These are phyloP conservation scores for Gobionotothen gibberifrons DNA, from an alignment of 2,797 vertebrate genomes.

Conservation along the genomic window DNA sequence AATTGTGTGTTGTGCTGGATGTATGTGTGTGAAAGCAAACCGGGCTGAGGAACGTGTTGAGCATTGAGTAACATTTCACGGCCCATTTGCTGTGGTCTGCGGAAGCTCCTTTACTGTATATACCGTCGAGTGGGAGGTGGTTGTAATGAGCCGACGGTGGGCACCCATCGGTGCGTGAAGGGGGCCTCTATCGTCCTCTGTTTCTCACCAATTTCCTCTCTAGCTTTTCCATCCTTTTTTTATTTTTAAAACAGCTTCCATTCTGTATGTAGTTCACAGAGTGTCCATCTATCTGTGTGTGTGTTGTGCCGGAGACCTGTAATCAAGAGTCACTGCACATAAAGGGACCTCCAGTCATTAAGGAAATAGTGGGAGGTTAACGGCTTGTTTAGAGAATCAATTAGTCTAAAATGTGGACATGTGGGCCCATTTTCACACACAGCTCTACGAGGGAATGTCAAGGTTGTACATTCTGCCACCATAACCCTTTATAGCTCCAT, in stretches of 20 bases:
- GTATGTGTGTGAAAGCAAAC: conserved; percentile 41
- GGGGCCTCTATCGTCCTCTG: conserved; percentile 49
- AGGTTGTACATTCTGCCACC: conserved; percentile 46
- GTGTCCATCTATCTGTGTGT: background rate
- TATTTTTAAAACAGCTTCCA: background rate
- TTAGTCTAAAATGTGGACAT: conserved; percentile 75
- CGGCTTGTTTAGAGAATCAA: conserved; percentile 77
- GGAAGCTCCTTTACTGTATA: conserved; percentile 71
- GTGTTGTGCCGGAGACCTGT: conserved; percentile 62
- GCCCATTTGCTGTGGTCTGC: conserved; percentile 74
- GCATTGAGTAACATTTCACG: conserved; percentile 79
- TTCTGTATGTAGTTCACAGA: conserved; percentile 15
- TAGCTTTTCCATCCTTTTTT: conserved; percentile 4
- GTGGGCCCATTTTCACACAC: conserved; percentile 66
- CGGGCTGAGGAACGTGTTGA: conserved; percentile 62
- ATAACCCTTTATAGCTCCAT: conserved; percentile 52
- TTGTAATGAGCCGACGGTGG: conserved; percentile 57
- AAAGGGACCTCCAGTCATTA: conserved; percentile 74
- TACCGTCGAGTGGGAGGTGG: conserved; percentile 53
- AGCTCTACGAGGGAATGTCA: conserved; percentile 47
- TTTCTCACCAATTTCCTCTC: conserved; percentile 27
- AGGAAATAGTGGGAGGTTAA: conserved; percentile 77
- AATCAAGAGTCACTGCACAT: conserved; percentile 76
- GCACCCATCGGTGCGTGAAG: conserved; percentile 64
- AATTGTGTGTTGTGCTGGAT: conserved; percentile 44